phyloP scores from a whole-genome alignment of 2,113 vertebrate species.

The human (Homo sapiens) region DNA sequence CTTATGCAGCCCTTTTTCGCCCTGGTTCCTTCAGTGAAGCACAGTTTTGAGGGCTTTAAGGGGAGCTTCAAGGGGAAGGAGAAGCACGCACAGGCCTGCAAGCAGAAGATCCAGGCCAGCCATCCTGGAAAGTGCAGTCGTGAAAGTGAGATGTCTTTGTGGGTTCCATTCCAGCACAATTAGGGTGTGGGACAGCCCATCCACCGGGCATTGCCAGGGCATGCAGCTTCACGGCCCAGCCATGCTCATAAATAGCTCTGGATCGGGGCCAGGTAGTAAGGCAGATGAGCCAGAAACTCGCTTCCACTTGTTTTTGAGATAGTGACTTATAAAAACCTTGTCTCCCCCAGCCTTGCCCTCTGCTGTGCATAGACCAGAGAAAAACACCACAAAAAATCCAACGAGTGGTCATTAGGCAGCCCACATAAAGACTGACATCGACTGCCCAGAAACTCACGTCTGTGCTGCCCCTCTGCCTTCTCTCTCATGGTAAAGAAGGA shows the following conservation, averaged over 20 bases:
- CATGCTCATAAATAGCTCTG: background rate
- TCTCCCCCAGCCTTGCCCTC: background rate
- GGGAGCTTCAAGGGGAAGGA: background rate
- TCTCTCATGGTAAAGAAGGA: accelerated
- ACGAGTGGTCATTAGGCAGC: accelerated
- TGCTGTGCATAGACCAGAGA: background rate
- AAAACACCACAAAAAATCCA: background rate
- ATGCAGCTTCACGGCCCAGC: background rate
- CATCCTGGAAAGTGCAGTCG: accelerated
- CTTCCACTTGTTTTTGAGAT: background rate
- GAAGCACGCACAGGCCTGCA: background rate
- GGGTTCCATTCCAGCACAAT: background rate
- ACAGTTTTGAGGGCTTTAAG: background rate
- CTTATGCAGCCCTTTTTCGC: accelerated
- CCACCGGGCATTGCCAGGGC: accelerated
- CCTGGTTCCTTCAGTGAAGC: background rate
- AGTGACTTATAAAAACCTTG: background rate
- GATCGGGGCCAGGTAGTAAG: background rate
- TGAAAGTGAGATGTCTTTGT: background rate
- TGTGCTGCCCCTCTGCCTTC: accelerated
- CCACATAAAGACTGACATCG: accelerated
- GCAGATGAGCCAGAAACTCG: background rate
- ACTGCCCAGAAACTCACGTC: accelerated
- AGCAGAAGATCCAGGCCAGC: background rate
- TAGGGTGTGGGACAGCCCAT: accelerated